Percentiles rank a stretch among this genome's conserved stretches.
Conservation (phyloP, 2,797 vertebrate genomes). For the Vireo griseus region DNA sequence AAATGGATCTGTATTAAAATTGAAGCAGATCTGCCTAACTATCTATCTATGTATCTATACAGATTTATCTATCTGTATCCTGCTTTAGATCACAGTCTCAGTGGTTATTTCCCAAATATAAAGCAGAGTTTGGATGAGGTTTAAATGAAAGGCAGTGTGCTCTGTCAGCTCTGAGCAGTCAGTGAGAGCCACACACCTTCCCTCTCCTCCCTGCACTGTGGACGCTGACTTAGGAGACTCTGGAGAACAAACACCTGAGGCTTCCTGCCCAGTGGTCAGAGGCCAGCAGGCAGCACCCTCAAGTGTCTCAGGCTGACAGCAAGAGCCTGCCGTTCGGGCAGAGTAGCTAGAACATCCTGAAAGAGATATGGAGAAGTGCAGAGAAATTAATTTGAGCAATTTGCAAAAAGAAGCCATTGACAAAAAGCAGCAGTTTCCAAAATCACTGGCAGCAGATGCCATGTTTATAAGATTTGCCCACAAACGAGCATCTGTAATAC, state of each 20-base stretch:
- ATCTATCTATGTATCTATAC: too few relatives aligned
- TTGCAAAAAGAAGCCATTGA: not conserved
- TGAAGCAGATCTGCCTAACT: not conserved
- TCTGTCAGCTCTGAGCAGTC: not conserved
- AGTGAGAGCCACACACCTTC: not conserved
- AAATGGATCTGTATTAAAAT: not conserved
- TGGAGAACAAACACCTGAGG: not conserved
- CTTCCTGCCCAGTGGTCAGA: not conserved
- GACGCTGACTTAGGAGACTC: not conserved
- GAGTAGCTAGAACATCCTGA: not conserved
- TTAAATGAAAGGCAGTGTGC: not conserved
- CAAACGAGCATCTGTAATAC: not conserved
- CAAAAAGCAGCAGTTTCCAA: not conserved
- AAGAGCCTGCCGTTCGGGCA: not conserved
- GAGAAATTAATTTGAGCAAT: not conserved
- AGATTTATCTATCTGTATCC: too few relatives aligned
- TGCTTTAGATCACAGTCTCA: not conserved
- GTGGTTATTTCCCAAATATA: not conserved
- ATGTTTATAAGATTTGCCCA: not conserved
- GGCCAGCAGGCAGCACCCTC: not conserved
- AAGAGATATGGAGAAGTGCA: not conserved
- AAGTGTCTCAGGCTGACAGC: not conserved
- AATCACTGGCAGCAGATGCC: slow-evolving; percentile 3
- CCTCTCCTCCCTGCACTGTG: not conserved
- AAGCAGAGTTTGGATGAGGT: not conserved